A percentile compares a stretch with the other conserved stretches of the same genome.
These are phyloP conservation scores for Anoura caudifer DNA, from an alignment of 2,113 vertebrate genomes.

Conservation along the genomic window DNA sequence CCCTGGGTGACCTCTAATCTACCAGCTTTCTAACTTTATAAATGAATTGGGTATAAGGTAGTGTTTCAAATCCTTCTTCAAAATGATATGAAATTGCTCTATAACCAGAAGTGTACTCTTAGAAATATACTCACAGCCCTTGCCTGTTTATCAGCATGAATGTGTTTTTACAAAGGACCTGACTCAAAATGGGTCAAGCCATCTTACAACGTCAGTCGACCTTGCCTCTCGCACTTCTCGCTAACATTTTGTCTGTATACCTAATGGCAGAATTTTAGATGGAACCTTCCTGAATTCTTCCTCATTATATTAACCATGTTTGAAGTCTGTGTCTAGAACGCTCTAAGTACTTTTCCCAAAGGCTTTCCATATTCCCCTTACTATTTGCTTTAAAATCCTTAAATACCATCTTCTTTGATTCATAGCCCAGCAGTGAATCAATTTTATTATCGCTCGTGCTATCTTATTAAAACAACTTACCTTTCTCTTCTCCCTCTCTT, in stretches of 20 bases:
- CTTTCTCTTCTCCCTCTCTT: not conserved
- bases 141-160: not conserved
- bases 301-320: not conserved
- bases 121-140: not conserved
- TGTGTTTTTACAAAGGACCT: not conserved
- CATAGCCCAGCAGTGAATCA: not conserved
- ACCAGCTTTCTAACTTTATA: not conserved
- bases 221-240: not conserved
- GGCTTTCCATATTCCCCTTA: not conserved
- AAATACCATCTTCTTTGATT: not conserved
- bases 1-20: not conserved
- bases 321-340: not conserved
- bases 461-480: not conserved
- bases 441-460: not conserved
- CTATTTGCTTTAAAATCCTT: constrained; percentile 35
- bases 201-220: too few relatives aligned
- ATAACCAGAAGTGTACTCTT: not conserved
- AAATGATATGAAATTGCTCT: not conserved
- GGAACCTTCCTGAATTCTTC: not conserved
- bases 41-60: not conserved
- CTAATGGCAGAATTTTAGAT: constrained; percentile 25
- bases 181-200: not conserved
- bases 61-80: not conserved
- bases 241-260: not conserved
- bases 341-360: not conserved